Base-by-base conservation (phyloP, 1,140 invertebrate genomes). In the Theocolax elegans region DNA sequence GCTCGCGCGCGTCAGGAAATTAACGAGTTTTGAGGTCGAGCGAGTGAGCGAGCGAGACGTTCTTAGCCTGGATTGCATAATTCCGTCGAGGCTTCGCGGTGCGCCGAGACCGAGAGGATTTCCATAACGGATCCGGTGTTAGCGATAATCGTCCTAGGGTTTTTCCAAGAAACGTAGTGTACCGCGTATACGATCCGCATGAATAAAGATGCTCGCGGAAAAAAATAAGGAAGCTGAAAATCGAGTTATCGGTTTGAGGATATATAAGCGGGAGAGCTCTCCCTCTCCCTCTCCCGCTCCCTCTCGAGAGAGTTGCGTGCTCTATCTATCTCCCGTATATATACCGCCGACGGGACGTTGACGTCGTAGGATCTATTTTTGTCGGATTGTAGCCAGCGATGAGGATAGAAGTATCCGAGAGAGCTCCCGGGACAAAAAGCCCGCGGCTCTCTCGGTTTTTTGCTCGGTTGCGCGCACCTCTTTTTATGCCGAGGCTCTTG, bases 401-500 rank as follows among this genome's bases (percentile, higher is more conserved):
- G 66, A 49, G 67, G 64, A 6, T 4, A 17, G 13, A 23, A 49
- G 46, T 21, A 19, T 8, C 17, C 19, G 13, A 49, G 46, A 49
- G 46, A 23, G 46, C 19, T 27, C 23, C 40, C 40, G 77, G 79
- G 77, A 83, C 82, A 85, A 83, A 83, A 82, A 83, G 81, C 81
- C 80, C 77, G 79, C 81, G 81, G 81, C 83, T 81, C 46, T 29
- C 65, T 46, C 56, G 56, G 27, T 12, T 65, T 27, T 51, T 65
- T 35, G 54, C 54, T 58, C 35, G 27, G 62, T n/a, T n/a, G n/a
- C 62, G 56, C 31, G 23, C 67, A 42, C 46, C 72, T 75, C 73
- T 73, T 76, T 77, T 78, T 74, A 72, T 65, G 66, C 70, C 69
- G 64, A 69, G 66, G 73, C 62, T 72, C 42, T 71, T 72, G 60